These are phyloP conservation scores for Philypnodon macrostomus DNA, from an alignment of 2,797 vertebrate genomes.

Conservation along the genomic window DNA sequence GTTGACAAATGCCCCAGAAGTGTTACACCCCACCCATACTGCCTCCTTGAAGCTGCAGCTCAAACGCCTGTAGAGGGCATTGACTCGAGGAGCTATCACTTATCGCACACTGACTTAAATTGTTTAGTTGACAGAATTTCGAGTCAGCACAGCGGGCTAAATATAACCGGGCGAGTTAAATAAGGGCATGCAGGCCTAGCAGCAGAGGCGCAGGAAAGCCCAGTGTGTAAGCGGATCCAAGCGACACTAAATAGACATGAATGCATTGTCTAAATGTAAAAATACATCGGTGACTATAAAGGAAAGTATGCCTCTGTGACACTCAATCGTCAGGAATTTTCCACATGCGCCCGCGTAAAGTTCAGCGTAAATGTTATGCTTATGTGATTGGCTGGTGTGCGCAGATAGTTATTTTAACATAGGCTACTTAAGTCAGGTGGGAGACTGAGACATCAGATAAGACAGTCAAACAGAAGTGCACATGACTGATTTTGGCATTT, in stretches of 20 bases:
- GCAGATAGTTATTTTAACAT: neutral
- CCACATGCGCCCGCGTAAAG: conserved; percentile 67
- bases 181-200: conserved; percentile 82
- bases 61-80: conserved; percentile 33
- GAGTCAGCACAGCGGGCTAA: conserved; percentile 75
- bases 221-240: conserved; percentile 75
- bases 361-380: conserved; percentile 62
- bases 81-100: conserved; percentile 65
- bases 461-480: neutral
- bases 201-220: conserved; percentile 79
- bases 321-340: conserved; percentile 76
- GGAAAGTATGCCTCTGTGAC: conserved; percentile 80
- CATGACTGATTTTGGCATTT: neutral
- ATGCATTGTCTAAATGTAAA: conserved; percentile 76
- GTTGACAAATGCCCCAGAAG: conserved; percentile 22
- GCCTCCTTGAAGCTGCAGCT: conserved; percentile 27
- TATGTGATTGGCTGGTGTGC: conserved; percentile 44
- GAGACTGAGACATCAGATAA: conserved; percentile 10
- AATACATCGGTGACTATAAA: conserved; percentile 79
- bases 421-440: neutral
- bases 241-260: conserved; percentile 64
- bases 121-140: conserved; percentile 79
- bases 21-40: conserved; percentile 22
- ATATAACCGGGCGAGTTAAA: conserved; percentile 80
- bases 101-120: conserved; percentile 69